Evolutionary conservation across 2,113 vertebrate genomes (phyloP).

Genomic region (Gavialis gangeticus): DNA sequence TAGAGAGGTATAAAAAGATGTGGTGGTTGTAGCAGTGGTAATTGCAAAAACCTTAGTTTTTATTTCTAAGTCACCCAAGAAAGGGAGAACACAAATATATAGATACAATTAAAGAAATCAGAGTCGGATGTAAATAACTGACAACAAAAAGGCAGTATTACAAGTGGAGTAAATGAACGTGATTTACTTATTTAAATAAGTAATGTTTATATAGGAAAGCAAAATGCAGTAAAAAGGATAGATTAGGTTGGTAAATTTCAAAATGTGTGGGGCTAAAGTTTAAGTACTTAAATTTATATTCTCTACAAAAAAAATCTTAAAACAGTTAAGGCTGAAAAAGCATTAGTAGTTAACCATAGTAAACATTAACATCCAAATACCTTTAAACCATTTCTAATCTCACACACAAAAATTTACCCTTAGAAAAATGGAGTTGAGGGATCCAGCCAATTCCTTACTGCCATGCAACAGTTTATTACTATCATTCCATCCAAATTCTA

Average conservation of each 20-base stretch:
- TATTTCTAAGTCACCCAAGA: slow-evolving; percentile 33
- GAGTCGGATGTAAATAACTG: slow-evolving; percentile 6
- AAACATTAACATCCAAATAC: neutral
- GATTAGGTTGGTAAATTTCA: neutral
- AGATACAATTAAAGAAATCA: neutral
- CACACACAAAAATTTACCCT: neutral
- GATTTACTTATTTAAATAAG: slow-evolving; percentile 37
- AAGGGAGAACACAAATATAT: slow-evolving; percentile 3
- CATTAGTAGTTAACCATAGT: neutral
- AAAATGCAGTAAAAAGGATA: slow-evolving; percentile 12
- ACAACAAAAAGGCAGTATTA: neutral
- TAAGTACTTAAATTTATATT: neutral
- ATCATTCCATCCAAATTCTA: neutral
- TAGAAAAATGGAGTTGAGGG: neutral
- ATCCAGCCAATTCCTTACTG: neutral
- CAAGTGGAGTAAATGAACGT: slow-evolving; percentile 1
- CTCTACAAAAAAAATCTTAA: neutral
- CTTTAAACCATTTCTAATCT: neutral
- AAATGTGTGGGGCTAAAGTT: neutral
- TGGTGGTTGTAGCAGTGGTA: neutral
- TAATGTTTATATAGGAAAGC: slow-evolving; percentile 21
- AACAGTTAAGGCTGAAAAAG: neutral
- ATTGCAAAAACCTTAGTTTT: slow-evolving; percentile 51
- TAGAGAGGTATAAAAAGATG: neutral
- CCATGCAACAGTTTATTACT: neutral